These are phyloP conservation scores for Hapalemur alaotrensis DNA, from an alignment of 2,797 vertebrate genomes.

Conservation along the genomic window DNA sequence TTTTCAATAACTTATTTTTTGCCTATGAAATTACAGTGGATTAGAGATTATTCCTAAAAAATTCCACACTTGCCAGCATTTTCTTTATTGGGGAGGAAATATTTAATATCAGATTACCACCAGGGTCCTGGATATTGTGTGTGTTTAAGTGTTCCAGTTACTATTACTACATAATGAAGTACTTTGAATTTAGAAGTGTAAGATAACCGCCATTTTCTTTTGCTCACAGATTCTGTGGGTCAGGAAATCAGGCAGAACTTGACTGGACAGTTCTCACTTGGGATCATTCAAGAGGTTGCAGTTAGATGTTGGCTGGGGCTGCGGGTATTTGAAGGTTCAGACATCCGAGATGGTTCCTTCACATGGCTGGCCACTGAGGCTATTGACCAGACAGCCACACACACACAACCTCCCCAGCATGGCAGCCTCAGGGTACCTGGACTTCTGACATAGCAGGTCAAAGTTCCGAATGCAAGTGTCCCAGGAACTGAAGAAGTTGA, in stretches of 20 bases:
- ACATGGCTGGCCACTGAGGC: neutral
- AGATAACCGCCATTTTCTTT: neutral
- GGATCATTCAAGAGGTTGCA: neutral
- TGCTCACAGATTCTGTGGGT: neutral
- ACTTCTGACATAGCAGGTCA: neutral
- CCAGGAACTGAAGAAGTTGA: neutral
- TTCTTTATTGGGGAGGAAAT: neutral
- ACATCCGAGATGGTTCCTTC: neutral
- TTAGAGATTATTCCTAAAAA: neutral
- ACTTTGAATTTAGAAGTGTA: neutral
- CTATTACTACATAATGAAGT: neutral
- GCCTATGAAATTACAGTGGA: neutral
- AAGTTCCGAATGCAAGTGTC: neutral
- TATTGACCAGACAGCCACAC: neutral
- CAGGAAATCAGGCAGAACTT: neutral
- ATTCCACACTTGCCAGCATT: neutral
- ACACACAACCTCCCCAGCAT: too few relatives aligned
- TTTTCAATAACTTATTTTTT: neutral
- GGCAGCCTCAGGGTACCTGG: neutral
- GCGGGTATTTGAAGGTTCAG: neutral
- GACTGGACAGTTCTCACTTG: neutral
- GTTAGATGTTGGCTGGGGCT: neutral
- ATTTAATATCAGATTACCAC: neutral
- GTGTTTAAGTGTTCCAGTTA: neutral
- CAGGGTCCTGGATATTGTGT: neutral